Evolutionary conservation across 2,888 invertebrate genomes (phyloP), one percentile per base, ranked within the genome.

Genomic region (Epirrhoe alternata): DNA sequence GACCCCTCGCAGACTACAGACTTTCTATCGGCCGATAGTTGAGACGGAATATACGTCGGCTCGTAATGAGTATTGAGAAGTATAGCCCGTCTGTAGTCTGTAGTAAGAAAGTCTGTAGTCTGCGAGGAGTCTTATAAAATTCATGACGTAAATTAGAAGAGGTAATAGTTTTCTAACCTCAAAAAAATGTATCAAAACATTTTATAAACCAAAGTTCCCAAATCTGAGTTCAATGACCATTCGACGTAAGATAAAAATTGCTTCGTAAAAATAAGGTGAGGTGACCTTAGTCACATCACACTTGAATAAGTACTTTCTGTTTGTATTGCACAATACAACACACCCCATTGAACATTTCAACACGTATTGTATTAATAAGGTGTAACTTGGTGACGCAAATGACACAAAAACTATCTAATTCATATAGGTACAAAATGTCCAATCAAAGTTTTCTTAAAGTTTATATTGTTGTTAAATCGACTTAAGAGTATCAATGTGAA

Each of bases 351-450:
- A 45, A 54, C 47, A 57, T 53, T 62, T 57, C 49, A 61, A 66
- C 56, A 66, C 51, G 45, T 57, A 61, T 38, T 57, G 55, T 55
- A 56, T 45, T 55, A 51, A 57, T 57, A 57, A n/a, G 35, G 24
- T 42, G 31, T 31, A 61, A 31, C 59, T 55, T 64, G 51, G 62
- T 68, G 62, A 65, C 65, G 65, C 52, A 59, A 59, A 62, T 65
- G 17, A 17, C 45, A 61, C 59, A 68, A 68, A 68, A 68, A 51
- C 50, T 61, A 61, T 55, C 55, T 47, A n/a, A n/a, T n/a, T n/a
- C n/a, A n/a, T n/a, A n/a, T n/a, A n/a, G n/a, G n/a, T n/a, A n/a
- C 50, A 58, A 1, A 33, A 33, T 33, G 33, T 33, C 6, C 7
- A 33, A 33, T 6, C 24, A 24, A 24, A 3, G 24, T 24, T 24